Evolutionary conservation across 2,888 invertebrate species (phyloP), one percentile per base, ranked within the genome.

Genomic region (Tinea semifulvella): DNA sequence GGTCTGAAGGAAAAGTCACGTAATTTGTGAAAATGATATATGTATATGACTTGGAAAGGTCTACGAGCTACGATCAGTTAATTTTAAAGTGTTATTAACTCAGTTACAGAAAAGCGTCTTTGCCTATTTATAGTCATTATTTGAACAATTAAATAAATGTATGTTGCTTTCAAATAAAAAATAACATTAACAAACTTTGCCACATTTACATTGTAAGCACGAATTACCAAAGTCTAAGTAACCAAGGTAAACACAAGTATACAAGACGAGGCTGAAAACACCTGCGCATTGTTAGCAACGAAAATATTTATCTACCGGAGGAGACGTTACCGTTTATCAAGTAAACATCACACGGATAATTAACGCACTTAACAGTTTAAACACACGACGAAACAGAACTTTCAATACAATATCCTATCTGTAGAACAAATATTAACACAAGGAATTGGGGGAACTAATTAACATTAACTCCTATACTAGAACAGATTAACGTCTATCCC

Each of bases 401-500:
- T 38, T 38, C 38, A 19, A 52, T 52, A 52, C 51, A 43, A 42
- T 51, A 51, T 53, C 31, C 51, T 40, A 20, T 38, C 42, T 20
- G 48, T 46, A 52, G 52, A 49, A 55, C 61, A 62, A 65, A 65
- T 63, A 65, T 64, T 64, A 58, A 53, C 52, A 48, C 47, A 57
- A 56, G 56, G 53, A 58, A 60, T 45, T 46, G 54, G 53, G 60
- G 66, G 66, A 31, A 31, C 67, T 66, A 64, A 72, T 71, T 68
- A 67, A 68, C 65, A 36, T 36, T 36, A 36, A 36, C 36, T 65
- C 62, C 65, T 65, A 60, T 64, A 56, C 53, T 3, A 36, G 36
- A 65, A 64, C 62, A 68, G 70, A 72, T 73, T 68, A 71, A 67
- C 65, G 61, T 63, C 67, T 68, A 69, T 71, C 68, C 68, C 64